Conservation (phyloP, 2,888 invertebrate genomes). For the Allacma fusca region DNA sequence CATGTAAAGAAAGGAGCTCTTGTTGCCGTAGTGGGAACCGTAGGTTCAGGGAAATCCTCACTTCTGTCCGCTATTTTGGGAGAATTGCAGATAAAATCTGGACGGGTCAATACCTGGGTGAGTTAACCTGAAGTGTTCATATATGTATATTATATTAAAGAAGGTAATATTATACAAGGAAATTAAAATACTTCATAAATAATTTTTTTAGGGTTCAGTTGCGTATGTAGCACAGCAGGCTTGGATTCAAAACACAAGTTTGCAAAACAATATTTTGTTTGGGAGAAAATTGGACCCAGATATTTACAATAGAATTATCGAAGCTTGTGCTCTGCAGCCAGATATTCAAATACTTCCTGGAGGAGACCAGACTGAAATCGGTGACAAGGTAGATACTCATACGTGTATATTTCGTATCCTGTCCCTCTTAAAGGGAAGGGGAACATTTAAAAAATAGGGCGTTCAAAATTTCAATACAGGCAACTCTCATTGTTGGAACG, state of each 20-base stretch:
- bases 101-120: slow-evolving; percentile 19
- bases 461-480: too few relatives aligned
- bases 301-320: slow-evolving; percentile 80
- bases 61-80: slow-evolving; percentile 65
- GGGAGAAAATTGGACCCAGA: slow-evolving; percentile 77
- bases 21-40: slow-evolving; percentile 85
- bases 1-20: slow-evolving; percentile 73
- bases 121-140: background rate
- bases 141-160: too few relatives aligned
- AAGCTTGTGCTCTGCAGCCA: slow-evolving; percentile 87
- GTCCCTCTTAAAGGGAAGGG: too few relatives aligned
- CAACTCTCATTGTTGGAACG: too few relatives aligned
- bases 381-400: slow-evolving; percentile 82
- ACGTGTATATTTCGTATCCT: too few relatives aligned
- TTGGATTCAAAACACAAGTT: slow-evolving; percentile 96
- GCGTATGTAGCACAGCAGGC: slow-evolving; percentile 95
- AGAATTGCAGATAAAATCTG: slow-evolving; percentile 64
- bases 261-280: slow-evolving; percentile 92
- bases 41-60: slow-evolving; percentile 85
- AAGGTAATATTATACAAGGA: too few relatives aligned
- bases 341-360: slow-evolving; percentile 93
- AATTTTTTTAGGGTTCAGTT: too few relatives aligned
- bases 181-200: too few relatives aligned
- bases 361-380: slow-evolving; percentile 97
- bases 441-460: too few relatives aligned